Conservation (phyloP, 2,797 vertebrate genomes). For the Gorsachius magnificus region DNA sequence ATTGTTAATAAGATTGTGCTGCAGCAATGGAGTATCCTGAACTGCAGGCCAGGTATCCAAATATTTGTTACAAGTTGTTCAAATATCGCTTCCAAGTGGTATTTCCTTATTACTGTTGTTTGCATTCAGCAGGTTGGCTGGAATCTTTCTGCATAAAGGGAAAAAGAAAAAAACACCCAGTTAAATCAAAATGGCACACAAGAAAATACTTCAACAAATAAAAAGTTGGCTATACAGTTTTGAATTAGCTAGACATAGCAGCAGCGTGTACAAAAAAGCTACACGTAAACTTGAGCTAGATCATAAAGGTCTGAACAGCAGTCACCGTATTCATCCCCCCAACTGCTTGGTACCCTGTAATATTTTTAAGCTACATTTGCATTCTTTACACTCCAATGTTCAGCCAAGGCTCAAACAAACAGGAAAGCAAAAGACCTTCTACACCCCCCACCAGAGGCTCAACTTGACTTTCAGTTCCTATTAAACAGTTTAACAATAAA, state of each 20-base stretch:
- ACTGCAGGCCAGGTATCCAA: constrained; percentile 72
- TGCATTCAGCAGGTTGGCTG: constrained; percentile 95
- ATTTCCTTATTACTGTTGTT: constrained; percentile 91
- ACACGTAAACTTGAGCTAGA: not conserved
- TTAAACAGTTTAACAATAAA: not conserved
- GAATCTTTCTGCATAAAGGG: constrained; percentile 83
- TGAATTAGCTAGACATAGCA: not conserved
- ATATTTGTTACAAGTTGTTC: constrained; percentile 68
- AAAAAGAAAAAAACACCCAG: not conserved
- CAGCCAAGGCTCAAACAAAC: not conserved
- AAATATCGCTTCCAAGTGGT: constrained; percentile 77
- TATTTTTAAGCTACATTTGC: not conserved
- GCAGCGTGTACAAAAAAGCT: not conserved
- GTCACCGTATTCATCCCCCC: not conserved
- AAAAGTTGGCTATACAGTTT: not conserved
- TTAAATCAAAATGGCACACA: not conserved
- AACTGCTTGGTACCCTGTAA: not conserved
- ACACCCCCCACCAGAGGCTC: not conserved
- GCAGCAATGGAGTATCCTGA: constrained; percentile 73
- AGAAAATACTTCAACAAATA: not conserved
- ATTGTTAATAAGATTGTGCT: constrained; percentile 80
- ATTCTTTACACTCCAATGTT: not conserved
- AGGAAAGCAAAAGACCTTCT: not conserved
- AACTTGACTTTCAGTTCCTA: not conserved
- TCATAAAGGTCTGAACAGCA: not conserved